These are phyloP conservation scores for Heteromyza rotundicornis DNA, from an alignment of 2,888 invertebrate genomes.

Conservation along the genomic window DNA sequence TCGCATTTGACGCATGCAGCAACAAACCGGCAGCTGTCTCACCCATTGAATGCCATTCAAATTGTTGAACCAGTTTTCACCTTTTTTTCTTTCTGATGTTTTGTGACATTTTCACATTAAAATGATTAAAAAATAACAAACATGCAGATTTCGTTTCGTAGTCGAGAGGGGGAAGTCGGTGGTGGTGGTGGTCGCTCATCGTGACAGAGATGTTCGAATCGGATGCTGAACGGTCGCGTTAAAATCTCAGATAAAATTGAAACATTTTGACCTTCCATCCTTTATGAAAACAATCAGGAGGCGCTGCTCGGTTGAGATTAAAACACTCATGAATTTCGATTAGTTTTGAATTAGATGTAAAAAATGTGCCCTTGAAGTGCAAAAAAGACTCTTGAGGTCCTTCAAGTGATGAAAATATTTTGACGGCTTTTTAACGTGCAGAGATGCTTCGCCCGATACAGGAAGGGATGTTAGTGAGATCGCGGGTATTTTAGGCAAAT, in stretches of 20 bases:
- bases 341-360: conserved; percentile 13
- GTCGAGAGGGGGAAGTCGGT: background rate
- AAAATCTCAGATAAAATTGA: conserved; percentile 49
- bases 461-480: too few species aligned
- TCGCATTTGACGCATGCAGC: too few species aligned
- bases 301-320: conserved; percentile 10
- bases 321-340: conserved; percentile 15
- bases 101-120: conserved; percentile 53
- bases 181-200: conserved; percentile 2
- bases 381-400: background rate
- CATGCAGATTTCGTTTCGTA: conserved; percentile 38
- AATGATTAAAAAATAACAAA: conserved; percentile 43
- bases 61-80: conserved; percentile 44
- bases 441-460: too few species aligned
- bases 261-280: conserved; percentile 51
- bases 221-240: conserved; percentile 32
- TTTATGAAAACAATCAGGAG: conserved; percentile 34
- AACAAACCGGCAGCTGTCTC: too few species aligned
- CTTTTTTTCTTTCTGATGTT: conserved; percentile 34
- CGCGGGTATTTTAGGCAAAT: too few species aligned
- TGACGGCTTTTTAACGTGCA: too few species aligned
- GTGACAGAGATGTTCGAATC: background rate
- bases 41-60: conserved; percentile 12
- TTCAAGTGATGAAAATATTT: conserved; percentile 15
- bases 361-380: conserved; percentile 3